These are phyloP conservation scores for Globodera rostochiensis DNA, from an alignment of 1,140 invertebrate species.

Conservation along the genomic window DNA sequence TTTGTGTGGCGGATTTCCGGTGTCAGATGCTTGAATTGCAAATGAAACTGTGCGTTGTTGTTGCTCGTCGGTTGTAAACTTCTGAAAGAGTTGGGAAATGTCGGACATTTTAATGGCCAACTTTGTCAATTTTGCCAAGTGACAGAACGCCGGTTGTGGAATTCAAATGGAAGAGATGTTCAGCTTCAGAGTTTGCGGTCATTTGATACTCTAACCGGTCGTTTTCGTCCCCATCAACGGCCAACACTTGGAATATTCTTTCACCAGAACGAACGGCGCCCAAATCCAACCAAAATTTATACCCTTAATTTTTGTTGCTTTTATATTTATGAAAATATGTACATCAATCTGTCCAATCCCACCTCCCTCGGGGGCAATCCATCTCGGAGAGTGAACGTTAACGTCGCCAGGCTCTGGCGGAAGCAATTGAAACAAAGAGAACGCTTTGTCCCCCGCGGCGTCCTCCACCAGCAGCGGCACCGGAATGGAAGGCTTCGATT, in stretches of 20 bases:
- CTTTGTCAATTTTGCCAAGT: constrained; percentile 35
- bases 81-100: constrained; percentile 1
- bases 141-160: constrained; percentile 32
- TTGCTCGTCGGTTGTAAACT: constrained; percentile 38
- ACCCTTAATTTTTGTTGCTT: neutral
- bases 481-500: neutral
- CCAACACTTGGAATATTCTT: constrained; percentile 44
- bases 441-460: constrained; percentile 37
- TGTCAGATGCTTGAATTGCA: constrained; percentile 49
- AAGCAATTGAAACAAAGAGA: constrained; percentile 51
- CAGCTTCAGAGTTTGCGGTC: constrained; percentile 27
- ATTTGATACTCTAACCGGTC: constrained; percentile 51
- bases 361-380: constrained; percentile 35
- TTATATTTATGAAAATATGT: neutral
- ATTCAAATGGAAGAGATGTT: constrained; percentile 45
- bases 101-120: constrained; percentile 1
- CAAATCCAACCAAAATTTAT: neutral
- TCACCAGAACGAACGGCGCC: neutral
- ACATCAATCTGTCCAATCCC: neutral
- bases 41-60: constrained; percentile 31
- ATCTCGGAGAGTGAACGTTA: constrained; percentile 70
- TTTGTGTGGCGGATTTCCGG: constrained; percentile 56
- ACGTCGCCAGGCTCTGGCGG: constrained; percentile 86
- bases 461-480: constrained; percentile 51
- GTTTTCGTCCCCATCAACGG: constrained; percentile 50